These are phyloP conservation scores for Heliconius nattereri DNA, from an alignment of 1,140 invertebrate species.

Conservation along the genomic window DNA sequence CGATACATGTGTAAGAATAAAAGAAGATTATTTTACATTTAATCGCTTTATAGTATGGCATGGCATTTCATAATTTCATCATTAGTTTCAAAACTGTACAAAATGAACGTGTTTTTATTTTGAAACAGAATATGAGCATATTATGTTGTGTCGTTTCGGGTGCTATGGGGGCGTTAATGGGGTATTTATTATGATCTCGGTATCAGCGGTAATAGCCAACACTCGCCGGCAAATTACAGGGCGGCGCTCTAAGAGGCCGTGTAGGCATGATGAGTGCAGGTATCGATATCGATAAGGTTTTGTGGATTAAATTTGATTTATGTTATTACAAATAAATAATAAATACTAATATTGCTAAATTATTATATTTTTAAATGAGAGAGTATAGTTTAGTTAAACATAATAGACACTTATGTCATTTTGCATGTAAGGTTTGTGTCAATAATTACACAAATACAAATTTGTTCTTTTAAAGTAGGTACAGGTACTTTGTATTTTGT, in stretches of 20 bases:
- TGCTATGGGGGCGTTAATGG: constrained; percentile 77
- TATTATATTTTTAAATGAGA: constrained; percentile 36
- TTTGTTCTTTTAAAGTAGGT: too few relatives aligned
- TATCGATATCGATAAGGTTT: constrained; percentile 46
- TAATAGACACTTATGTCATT: too few relatives aligned
- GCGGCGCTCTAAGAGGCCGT: constrained; percentile 69
- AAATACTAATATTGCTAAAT: neutral
- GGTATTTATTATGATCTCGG: constrained; percentile 80
- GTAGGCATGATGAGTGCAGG: constrained; percentile 55
- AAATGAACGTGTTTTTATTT: constrained; percentile 28
- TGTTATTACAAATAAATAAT: neutral
- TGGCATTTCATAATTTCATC: constrained; percentile 20
- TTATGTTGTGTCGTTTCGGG: constrained; percentile 70
- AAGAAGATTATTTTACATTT: neutral
- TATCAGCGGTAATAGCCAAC: constrained; percentile 78
- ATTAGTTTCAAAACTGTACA: constrained; percentile 9
- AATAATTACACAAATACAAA: too few relatives aligned
- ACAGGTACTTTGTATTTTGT: too few relatives aligned
- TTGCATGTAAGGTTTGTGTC: too few relatives aligned
- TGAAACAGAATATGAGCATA: constrained; percentile 43
- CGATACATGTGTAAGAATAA: neutral
- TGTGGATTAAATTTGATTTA: constrained; percentile 12
- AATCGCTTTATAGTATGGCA: neutral
- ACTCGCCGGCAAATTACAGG: constrained; percentile 80
- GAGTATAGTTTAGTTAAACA: too few relatives aligned